A percentile compares a stretch with the other conserved stretches of the same genome.
phyloP scores from a whole-genome alignment of 64 coral and sea anemone species.

The Montipora capricornis region DNA sequence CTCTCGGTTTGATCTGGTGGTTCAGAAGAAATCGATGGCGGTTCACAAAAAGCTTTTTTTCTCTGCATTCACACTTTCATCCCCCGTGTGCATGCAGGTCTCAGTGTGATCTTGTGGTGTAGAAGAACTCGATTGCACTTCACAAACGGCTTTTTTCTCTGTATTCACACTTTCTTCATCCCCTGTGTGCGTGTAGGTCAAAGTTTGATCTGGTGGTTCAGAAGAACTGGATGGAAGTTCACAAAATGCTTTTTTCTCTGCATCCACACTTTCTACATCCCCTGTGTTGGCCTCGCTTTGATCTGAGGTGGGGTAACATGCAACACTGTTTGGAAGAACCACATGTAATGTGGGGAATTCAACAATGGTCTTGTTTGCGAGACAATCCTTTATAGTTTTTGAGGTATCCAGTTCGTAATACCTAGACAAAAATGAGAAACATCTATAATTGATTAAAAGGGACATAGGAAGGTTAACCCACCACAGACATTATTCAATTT shows the following conservation, averaged over 20 bases:
- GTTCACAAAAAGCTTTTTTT: too few relatives aligned
- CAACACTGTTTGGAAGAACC: constrained; percentile 58
- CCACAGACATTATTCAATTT: too few relatives aligned
- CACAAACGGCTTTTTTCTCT: too few relatives aligned
- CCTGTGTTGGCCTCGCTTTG: neutral
- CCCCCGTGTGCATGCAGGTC: too few relatives aligned
- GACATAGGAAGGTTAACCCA: too few relatives aligned
- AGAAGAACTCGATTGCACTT: too few relatives aligned
- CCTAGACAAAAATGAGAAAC: constrained; percentile 16
- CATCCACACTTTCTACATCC: neutral
- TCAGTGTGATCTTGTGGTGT: too few relatives aligned
- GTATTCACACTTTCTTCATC: too few relatives aligned
- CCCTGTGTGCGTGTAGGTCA: too few relatives aligned
- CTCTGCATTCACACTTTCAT: too few relatives aligned
- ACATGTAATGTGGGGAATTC: constrained; percentile 91
- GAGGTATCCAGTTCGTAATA: constrained; percentile 69
- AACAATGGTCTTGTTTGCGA: constrained; percentile 59
- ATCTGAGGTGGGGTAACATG: constrained; percentile 8
- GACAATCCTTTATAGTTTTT: constrained; percentile 58
- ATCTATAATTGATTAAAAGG: neutral
- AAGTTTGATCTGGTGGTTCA: neutral
- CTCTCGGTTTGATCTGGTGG: too few relatives aligned
- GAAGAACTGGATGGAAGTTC: neutral
- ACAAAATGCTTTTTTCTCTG: neutral
- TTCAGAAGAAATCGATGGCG: too few relatives aligned